Conservation (phyloP, 2,888 invertebrate genomes). For the Girardia tigrina region DNA sequence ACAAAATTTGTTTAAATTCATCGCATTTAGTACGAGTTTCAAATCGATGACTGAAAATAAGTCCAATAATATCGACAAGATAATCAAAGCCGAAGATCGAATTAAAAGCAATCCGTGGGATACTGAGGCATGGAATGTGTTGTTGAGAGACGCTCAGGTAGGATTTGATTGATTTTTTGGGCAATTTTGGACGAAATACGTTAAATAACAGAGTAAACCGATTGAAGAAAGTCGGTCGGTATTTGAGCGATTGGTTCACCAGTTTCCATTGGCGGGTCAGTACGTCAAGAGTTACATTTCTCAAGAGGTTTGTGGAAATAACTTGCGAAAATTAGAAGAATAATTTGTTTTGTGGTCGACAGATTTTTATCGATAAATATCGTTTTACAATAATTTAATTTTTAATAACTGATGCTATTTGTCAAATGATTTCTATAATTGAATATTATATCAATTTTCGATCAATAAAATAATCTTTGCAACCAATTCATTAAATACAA, state of each 20-base stretch:
- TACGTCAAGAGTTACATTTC: constrained; percentile 82
- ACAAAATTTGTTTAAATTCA: too few species aligned
- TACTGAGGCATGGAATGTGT: constrained; percentile 89
- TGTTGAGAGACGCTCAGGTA: constrained; percentile 77
- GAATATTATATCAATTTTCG: too few species aligned
- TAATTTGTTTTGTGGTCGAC: neutral
- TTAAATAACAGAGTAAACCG: constrained; percentile 48
- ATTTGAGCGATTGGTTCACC: constrained; percentile 80
- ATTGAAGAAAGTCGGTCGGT: constrained; percentile 71
- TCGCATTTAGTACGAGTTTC: too few species aligned
- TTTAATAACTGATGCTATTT: too few species aligned
- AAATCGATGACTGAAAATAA: neutral
- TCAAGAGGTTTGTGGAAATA: neutral
- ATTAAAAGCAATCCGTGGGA: constrained; percentile 77
- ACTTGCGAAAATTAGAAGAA: constrained; percentile 28
- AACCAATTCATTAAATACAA: too few species aligned
- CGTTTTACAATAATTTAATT: too few species aligned
- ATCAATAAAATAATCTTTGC: too few species aligned
- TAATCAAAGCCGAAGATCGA: constrained; percentile 52
- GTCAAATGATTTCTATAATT: too few species aligned
- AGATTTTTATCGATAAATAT: too few species aligned
- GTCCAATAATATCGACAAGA: constrained; percentile 42
- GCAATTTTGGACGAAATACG: neutral
- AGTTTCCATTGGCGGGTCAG: constrained; percentile 86
- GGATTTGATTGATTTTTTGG: constrained; percentile 37